Evolutionary conservation across 2,113 vertebrate genomes (phyloP).

Genomic region (Laticauda laticaudata): DNA sequence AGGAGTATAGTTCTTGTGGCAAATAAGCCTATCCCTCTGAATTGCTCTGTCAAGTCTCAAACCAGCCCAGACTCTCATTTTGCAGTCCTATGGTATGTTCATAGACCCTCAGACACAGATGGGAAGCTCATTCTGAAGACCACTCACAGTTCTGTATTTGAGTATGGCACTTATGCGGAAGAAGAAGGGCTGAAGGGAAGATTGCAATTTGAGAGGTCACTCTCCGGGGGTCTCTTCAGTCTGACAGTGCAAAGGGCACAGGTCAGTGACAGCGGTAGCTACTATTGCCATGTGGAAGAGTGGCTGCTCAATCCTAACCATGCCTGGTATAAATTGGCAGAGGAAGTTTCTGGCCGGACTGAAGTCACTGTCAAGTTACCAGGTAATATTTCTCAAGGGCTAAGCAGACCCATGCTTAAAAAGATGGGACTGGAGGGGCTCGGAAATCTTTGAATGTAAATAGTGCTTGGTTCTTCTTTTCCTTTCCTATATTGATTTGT

Average conservation of each 20-base stretch:
- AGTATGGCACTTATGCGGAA: conserved; percentile 89
- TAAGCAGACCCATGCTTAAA: neutral
- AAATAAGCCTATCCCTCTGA: conserved; percentile 85
- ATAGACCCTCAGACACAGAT: conserved; percentile 73
- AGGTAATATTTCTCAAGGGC: conserved; percentile 68
- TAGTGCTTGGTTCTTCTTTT: neutral
- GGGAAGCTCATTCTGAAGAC: conserved; percentile 93
- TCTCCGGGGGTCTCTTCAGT: conserved; percentile 82
- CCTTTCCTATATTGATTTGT: neutral
- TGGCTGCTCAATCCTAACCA: conserved; percentile 79
- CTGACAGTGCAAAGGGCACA: conserved; percentile 89
- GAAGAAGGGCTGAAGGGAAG: conserved; percentile 86
- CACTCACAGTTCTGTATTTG: conserved; percentile 82
- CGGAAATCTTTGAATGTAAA: neutral
- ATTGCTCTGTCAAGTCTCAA: conserved; percentile 87
- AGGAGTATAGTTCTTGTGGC: conserved; percentile 85
- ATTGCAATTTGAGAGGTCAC: conserved; percentile 86
- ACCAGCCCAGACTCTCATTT: conserved; percentile 89
- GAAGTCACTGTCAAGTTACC: conserved; percentile 86
- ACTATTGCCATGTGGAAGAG: conserved; percentile 95
- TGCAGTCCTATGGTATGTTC: conserved; percentile 89
- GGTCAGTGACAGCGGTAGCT: conserved; percentile 87
- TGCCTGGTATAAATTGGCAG: conserved; percentile 80
- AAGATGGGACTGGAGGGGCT: too few species aligned
- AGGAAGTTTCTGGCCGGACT: conserved; percentile 81